phyloP scores from a whole-genome alignment of 2,113 vertebrate genomes.

The Grantiella picta region DNA sequence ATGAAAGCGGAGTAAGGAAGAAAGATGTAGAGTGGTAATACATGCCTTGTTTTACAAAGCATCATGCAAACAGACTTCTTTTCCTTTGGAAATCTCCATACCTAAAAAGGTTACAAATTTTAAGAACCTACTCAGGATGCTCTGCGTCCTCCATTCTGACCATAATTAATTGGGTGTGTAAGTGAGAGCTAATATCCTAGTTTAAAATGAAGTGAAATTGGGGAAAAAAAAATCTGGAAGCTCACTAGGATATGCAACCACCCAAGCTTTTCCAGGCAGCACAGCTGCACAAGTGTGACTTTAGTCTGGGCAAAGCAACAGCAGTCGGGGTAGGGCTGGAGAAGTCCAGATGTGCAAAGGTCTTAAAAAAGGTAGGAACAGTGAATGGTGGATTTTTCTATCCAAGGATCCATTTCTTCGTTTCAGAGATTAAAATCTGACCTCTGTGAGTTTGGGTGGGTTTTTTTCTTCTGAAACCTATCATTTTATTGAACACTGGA shows the following conservation, averaged over 20 bases:
- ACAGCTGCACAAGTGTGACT: background rate
- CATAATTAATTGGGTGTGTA: background rate
- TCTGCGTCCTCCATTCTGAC: background rate
- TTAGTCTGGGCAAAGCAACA: background rate
- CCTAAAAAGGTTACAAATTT: background rate
- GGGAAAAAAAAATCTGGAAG: background rate
- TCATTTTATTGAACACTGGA: conserved; percentile 82
- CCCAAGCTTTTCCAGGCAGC: background rate
- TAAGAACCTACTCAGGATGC: background rate
- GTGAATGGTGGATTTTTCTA: background rate
- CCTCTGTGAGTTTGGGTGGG: background rate
- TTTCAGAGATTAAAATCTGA: conserved; percentile 20
- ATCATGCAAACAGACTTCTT: background rate
- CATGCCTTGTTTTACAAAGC: background rate
- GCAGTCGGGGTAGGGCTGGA: background rate
- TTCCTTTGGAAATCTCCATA: background rate
- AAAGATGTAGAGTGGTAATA: background rate
- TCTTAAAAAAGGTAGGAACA: background rate
- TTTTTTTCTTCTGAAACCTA: conserved; percentile 1
- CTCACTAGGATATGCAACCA: background rate
- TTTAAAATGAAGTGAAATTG: background rate
- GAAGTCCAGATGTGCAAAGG: background rate
- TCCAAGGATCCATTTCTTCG: background rate
- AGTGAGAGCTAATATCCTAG: background rate
- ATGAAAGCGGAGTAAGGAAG: background rate